A percentile compares a stretch with the other conserved stretches of the same genome.
Evolutionary conservation across 2,113 vertebrate genomes (phyloP).

Genomic region (Pseudolaguvia tuberculata): DNA sequence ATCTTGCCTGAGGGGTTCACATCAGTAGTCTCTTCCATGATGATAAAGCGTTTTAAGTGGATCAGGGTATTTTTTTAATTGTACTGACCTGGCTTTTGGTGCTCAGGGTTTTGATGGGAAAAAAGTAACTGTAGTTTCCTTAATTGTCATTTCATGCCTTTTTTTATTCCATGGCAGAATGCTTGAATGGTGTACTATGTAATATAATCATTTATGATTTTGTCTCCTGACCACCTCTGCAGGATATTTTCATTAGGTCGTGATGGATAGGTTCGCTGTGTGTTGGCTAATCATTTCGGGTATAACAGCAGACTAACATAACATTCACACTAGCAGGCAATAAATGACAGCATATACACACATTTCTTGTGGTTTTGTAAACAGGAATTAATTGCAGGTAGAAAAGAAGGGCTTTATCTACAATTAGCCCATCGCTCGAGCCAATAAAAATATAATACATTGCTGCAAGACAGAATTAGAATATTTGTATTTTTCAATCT

Average conservation of each 20-base stretch:
- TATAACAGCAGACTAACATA: too few relatives aligned
- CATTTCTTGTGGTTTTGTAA: too few relatives aligned
- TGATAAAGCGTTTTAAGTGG: background rate
- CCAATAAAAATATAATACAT: background rate
- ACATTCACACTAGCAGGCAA: background rate
- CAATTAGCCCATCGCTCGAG: too few relatives aligned
- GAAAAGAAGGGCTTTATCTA: too few relatives aligned
- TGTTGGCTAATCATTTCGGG: background rate
- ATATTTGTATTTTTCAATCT: too few relatives aligned
- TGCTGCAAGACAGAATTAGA: too few relatives aligned
- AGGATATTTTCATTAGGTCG: background rate
- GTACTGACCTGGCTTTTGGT: background rate
- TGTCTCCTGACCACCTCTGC: background rate
- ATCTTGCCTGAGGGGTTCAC: conserved; percentile 22
- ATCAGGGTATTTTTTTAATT: background rate
- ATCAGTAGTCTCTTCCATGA: background rate
- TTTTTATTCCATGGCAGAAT: background rate
- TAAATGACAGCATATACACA: background rate
- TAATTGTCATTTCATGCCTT: background rate
- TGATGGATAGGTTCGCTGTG: background rate
- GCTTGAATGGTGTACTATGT: background rate
- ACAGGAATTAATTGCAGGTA: too few relatives aligned
- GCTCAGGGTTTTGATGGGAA: background rate
- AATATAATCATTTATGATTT: too few relatives aligned
- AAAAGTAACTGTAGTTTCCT: background rate